Conservation (phyloP, 2,888 invertebrate genomes). For the Lasioglossum lativentre region DNA sequence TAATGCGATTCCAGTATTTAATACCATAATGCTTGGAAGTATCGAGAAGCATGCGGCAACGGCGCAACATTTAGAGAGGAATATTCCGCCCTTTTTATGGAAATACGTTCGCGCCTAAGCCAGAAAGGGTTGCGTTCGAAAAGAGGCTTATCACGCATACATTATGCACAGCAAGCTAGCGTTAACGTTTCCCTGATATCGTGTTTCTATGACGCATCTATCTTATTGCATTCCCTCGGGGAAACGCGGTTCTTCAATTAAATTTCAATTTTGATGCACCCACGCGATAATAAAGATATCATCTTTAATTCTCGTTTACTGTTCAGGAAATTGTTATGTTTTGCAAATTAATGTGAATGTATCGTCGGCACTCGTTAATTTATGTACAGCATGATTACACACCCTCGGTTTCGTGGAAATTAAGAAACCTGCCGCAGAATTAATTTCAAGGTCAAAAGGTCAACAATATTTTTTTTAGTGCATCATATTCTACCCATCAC, state of each 20-base stretch:
- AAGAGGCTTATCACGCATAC: background rate
- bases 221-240: background rate
- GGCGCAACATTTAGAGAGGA: background rate
- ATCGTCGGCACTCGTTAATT: too few relatives aligned
- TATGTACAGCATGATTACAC: too few relatives aligned
- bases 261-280: too few relatives aligned
- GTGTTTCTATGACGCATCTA: background rate
- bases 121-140: conserved; percentile 2
- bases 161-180: background rate
- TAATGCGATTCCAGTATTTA: background rate
- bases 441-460: too few relatives aligned
- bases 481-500: too few relatives aligned
- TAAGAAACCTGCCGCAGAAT: too few relatives aligned
- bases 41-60: background rate
- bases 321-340: too few relatives aligned
- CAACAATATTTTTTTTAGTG: too few relatives aligned
- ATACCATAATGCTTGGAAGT: background rate
- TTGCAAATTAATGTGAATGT: too few relatives aligned
- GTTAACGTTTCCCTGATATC: background rate
- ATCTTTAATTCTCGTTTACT: too few relatives aligned
- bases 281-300: too few relatives aligned
- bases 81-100: background rate
- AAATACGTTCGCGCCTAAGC: background rate
- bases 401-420: too few relatives aligned
- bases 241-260: background rate